These are phyloP conservation scores for Hylaea fasciaria DNA, from an alignment of 2,888 invertebrate genomes.

Conservation along the genomic window DNA sequence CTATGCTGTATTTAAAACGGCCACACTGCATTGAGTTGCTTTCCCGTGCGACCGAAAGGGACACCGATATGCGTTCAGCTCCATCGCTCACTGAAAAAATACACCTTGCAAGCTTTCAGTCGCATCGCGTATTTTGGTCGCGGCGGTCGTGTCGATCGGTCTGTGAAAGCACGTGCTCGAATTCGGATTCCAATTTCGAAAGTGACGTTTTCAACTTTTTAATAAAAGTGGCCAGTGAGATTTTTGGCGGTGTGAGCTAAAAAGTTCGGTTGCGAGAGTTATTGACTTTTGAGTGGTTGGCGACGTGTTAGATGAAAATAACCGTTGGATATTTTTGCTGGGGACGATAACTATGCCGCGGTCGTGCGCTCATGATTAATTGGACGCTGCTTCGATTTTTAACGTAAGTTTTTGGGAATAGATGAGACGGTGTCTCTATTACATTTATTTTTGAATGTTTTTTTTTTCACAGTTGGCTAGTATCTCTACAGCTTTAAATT, in stretches of 20 bases:
- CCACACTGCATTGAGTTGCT: constrained; percentile 29
- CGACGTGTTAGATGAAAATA: constrained; percentile 62
- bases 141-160: constrained; percentile 22
- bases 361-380: constrained; percentile 49
- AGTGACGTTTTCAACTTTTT: constrained; percentile 44
- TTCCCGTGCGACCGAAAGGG: constrained; percentile 32
- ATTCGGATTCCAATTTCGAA: constrained; percentile 36
- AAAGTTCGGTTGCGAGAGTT: constrained; percentile 21
- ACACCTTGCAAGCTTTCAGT: constrained; percentile 42
- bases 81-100: constrained; percentile 31
- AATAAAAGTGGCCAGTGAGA: constrained; percentile 30
- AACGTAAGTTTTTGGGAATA: constrained; percentile 34
- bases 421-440: too few species aligned
- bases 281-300: constrained; percentile 52
- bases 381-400: constrained; percentile 43
- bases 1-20: constrained; percentile 23
- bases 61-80: constrained; percentile 24
- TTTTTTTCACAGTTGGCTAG: neutral
- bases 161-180: constrained; percentile 24
- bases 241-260: constrained; percentile 20
- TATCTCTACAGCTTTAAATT: too few species aligned
- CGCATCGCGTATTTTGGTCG: constrained; percentile 26
- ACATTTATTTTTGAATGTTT: neutral
- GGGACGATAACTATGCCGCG: constrained; percentile 49
- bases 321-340: constrained; percentile 60